Percentiles rank a stretch among this genome's conserved stretches.
phyloP scores from a whole-genome alignment of 2,888 invertebrate genomes.

The Crematogaster levior region DNA sequence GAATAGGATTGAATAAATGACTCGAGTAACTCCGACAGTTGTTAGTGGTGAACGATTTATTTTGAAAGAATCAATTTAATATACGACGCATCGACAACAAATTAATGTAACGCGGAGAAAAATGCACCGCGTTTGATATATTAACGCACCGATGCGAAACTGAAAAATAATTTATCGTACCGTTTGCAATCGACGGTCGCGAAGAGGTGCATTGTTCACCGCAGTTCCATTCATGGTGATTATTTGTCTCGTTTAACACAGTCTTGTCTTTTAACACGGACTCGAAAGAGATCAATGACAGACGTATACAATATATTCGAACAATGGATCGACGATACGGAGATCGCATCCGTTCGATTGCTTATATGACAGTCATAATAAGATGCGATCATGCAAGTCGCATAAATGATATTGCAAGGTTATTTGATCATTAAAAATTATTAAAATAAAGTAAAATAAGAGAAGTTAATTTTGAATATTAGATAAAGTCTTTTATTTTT shows the following conservation, averaged over 20 bases:
- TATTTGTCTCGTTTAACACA: constrained; percentile 59
- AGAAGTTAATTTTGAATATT: background rate
- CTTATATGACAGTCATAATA: constrained; percentile 57
- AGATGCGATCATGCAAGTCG: constrained; percentile 42
- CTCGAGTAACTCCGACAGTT: background rate
- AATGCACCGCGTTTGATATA: background rate
- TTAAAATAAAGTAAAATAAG: background rate
- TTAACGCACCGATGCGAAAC: constrained; percentile 28
- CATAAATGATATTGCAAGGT: background rate
- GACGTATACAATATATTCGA: constrained; percentile 64
- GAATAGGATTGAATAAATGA: constrained; percentile 20
- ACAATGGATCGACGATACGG: constrained; percentile 60
- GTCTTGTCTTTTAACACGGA: constrained; percentile 56
- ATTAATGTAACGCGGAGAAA: constrained; percentile 24
- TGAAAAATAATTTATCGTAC: constrained; percentile 51
- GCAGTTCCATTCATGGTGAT: constrained; percentile 42
- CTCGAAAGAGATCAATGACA: constrained; percentile 65
- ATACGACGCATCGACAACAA: background rate
- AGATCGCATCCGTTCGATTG: constrained; percentile 59
- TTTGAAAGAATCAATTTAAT: constrained; percentile 15
- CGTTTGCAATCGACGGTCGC: constrained; percentile 42
- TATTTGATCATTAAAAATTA: background rate
- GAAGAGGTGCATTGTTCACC: constrained; percentile 24
- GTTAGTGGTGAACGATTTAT: constrained; percentile 17
- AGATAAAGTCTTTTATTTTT: background rate